These are phyloP conservation scores for Sinocyclocheilus grahami DNA, from an alignment of 2,113 vertebrate species.

Conservation along the genomic window DNA sequence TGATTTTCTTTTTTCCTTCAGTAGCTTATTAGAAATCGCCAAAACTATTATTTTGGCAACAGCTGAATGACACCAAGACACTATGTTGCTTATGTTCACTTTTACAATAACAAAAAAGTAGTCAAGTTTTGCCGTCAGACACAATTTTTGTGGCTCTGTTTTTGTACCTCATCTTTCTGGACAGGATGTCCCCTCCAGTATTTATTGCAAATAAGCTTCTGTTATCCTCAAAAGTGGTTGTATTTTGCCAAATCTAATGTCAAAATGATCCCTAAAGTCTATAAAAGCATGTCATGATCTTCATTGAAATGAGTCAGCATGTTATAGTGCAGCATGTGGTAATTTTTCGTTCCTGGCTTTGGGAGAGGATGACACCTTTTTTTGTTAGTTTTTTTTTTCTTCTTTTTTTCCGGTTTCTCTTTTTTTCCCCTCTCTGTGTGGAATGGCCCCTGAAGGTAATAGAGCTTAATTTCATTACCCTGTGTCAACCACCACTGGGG, in stretches of 20 bases:
- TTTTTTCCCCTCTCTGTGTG: slow-evolving; percentile 25
- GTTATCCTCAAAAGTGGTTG: neutral
- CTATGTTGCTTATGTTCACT: neutral
- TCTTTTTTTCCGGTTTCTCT: neutral
- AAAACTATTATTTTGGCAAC: neutral
- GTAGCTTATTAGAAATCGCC: neutral
- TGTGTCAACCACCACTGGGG: slow-evolving; percentile 65
- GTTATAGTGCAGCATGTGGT: slow-evolving; percentile 1
- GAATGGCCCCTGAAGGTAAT: slow-evolving; percentile 46
- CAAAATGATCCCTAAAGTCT: slow-evolving; percentile 4
- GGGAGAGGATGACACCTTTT: slow-evolving; percentile 36
- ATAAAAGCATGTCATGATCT: neutral
- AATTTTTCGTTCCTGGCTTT: neutral
- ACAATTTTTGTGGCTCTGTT: neutral
- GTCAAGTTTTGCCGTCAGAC: neutral
- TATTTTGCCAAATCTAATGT: neutral
- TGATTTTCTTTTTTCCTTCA: slow-evolving; percentile 5
- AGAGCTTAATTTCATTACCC: slow-evolving; percentile 70
- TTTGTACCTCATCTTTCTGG: neutral
- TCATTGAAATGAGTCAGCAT: slow-evolving; percentile 6
- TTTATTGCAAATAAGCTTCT: slow-evolving; percentile 54
- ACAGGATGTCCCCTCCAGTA: slow-evolving; percentile 28
- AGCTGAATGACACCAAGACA: neutral
- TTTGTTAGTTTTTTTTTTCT: neutral
- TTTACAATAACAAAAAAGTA: neutral